Evolutionary conservation across 2,113 vertebrate genomes (phyloP).

Genomic region (Acanthisitta chloris): DNA sequence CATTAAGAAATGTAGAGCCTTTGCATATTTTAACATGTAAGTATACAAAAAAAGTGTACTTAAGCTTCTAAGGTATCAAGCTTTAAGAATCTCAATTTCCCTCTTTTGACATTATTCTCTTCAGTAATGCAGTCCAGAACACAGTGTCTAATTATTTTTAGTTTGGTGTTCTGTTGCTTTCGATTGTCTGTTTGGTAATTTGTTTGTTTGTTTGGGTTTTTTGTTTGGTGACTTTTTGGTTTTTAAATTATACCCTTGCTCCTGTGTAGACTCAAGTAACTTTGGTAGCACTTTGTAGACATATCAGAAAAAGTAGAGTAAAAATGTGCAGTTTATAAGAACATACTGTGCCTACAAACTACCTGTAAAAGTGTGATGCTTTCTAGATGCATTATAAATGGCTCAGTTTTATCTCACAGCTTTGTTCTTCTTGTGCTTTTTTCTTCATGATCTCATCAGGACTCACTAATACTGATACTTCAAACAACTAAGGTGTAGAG

Average conservation of each 20-base stretch:
- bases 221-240: accelerated
- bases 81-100: background rate
- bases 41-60: background rate
- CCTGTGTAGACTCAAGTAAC: background rate
- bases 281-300: background rate
- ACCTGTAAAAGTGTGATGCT: background rate
- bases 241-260: background rate
- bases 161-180: accelerated
- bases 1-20: background rate
- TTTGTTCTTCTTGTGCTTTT: background rate
- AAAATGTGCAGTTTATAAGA: background rate
- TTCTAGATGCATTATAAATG: background rate
- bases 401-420: background rate
- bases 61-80: background rate
- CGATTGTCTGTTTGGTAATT: background rate
- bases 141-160: background rate
- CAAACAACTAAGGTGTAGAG: background rate
- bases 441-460: background rate
- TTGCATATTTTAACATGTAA: background rate
- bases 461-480: background rate
- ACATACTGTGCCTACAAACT: background rate
- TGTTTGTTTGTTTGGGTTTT: background rate
- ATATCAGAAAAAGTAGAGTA: background rate
- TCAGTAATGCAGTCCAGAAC: background rate
- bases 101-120: background rate